phyloP scores from a whole-genome alignment of 2,797 vertebrate genomes.

The Poecilia gillii region DNA sequence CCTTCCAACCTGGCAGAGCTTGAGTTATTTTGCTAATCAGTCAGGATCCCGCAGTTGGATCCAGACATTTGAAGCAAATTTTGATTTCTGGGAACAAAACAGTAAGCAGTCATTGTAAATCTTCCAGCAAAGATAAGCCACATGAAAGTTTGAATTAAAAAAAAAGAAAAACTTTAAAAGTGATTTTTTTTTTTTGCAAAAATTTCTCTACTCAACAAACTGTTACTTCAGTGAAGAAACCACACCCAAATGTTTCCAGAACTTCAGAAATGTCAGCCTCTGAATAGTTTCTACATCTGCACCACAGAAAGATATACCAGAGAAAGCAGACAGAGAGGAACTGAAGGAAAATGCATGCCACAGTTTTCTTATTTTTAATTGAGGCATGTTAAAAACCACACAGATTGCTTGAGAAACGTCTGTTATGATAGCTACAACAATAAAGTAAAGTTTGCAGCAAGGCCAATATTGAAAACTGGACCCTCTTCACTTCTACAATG shows the following conservation, averaged over 20 bases:
- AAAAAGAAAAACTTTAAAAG: constrained; percentile 6
- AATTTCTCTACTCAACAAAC: constrained; percentile 33
- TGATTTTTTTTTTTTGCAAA: constrained; percentile 26
- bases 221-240: constrained; percentile 34
- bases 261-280: constrained; percentile 35
- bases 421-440: neutral
- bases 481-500: neutral
- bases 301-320: neutral
- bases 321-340: neutral
- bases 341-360: neutral
- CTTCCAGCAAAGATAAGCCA: constrained; percentile 10
- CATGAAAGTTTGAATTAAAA: constrained; percentile 8
- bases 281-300: constrained; percentile 1
- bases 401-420: neutral
- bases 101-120: constrained; percentile 13
- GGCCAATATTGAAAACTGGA: neutral
- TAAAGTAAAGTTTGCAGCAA: neutral
- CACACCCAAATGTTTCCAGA: constrained; percentile 48
- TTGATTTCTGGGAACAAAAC: constrained; percentile 14
- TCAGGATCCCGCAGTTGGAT: neutral
- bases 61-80: constrained; percentile 10
- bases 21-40: neutral
- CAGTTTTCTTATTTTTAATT: neutral
- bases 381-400: neutral
- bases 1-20: too few relatives aligned